Evolutionary conservation across 2,113 vertebrate species (phyloP).

Genomic region (Silurus meridionalis): DNA sequence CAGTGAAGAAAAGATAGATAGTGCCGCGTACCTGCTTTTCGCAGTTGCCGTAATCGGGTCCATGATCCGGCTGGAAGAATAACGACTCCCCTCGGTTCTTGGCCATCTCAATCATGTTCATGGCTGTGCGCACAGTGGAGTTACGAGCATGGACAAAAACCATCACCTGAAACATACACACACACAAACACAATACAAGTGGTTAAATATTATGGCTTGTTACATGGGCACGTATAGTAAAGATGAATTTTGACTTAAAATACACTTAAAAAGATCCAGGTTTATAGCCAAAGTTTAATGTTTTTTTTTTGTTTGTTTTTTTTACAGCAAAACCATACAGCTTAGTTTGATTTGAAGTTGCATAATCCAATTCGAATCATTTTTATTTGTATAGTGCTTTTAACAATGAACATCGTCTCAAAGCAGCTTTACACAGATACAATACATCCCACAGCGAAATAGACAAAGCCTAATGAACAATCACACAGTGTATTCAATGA

Average conservation of each 20-base stretch:
- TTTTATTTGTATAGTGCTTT: no score
- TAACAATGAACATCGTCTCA: no score
- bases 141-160: conserved; percentile 98
- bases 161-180: conserved; percentile 84
- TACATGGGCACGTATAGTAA: neutral
- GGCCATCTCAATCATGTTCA: conserved; percentile 91
- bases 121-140: conserved; percentile 91
- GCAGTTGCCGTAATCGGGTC: conserved; percentile 89
- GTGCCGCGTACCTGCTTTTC: conserved; percentile 85
- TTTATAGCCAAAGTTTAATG: no score
- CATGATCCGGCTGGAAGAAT: conserved; percentile 83
- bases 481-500: neutral
- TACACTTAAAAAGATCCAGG: no score
- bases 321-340: no score
- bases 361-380: no score
- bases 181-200: conserved; percentile 13
- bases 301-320: no score
- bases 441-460: neutral
- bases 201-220: neutral
- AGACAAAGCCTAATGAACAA: neutral
- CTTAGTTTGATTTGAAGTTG: no score
- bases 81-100: conserved; percentile 88
- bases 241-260: neutral
- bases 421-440: neutral
- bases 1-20: no score